Percentiles rank a stretch among this genome's conserved stretches.
Conservation (phyloP, 2,797 vertebrate species). For the Prionace glauca region DNA sequence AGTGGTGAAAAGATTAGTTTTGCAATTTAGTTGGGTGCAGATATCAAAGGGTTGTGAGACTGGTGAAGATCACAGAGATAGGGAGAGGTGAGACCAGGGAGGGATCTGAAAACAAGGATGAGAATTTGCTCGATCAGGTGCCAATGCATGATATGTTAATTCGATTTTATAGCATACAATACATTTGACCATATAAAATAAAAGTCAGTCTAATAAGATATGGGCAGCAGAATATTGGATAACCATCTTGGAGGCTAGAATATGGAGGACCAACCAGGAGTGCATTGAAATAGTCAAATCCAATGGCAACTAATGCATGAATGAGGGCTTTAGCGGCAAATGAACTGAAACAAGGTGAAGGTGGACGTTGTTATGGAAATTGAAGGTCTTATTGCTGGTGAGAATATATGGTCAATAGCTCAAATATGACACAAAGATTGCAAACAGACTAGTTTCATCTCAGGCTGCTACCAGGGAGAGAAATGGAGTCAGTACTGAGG, state of each 20-base stretch:
- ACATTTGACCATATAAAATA: no score
- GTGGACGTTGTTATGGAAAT: neutral
- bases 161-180: neutral
- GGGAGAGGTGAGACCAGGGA: no score
- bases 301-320: neutral
- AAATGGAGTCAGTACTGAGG: neutral
- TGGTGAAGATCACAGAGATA: no score
- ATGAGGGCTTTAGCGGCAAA: neutral
- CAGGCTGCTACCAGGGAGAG: neutral
- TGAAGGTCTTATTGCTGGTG: neutral
- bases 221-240: neutral
- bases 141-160: neutral
- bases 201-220: no score
- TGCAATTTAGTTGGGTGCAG: no score
- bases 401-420: neutral
- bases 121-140: no score
- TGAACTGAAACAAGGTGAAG: neutral
- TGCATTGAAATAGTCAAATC: neutral
- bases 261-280: neutral
- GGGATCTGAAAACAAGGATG: no score
- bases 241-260: neutral
- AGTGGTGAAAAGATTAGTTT: neutral
- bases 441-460: no score
- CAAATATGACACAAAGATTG: neutral
- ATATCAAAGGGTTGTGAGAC: no score